Evolutionary conservation across 2,113 vertebrate genomes (phyloP), one percentile per base, ranked within the genome.

Genomic region (Stercorarius parasiticus): DNA sequence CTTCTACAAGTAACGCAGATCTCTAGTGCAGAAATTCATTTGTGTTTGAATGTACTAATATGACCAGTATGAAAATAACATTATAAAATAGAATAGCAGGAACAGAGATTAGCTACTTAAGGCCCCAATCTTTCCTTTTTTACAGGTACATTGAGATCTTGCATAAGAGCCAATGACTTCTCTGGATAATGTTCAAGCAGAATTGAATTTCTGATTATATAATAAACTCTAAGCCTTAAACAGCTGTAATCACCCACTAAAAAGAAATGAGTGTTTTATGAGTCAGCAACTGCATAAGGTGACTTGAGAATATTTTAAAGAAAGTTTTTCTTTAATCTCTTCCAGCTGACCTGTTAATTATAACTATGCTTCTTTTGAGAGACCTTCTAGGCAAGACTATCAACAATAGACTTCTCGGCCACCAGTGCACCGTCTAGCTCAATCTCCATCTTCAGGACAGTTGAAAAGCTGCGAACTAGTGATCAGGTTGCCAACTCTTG

Each of bases 51-150:
- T 56, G 27, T 83, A 67, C 56, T 93, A 29, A 29, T 0, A 30
- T 7, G 36, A 66, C 78, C 69, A 82, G 26, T 69, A 50, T 72
- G 80, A 95, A 96, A 97, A 88, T 74, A 96, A 95, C 42, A 66
- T 34, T 49, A 45, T 36, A 76, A 87, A 94, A 93, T 90, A 79
- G 90, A 97, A 76, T 65, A 96, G 43, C 74, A 89, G 79, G 81
- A 64, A 40, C 5, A 26, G 23, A 11, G 55, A 95, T 95, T 93
- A 96, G 74, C 82, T 92, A 40, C 85, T 91, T 76, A 59, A 81
- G 77, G 65, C 50, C 13, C 11, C 52, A 76, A 36, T 93, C 2
- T 78, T 97, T 88, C 21, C 32, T 53, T 88, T 72, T 77, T 34
- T 11, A 50, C 30, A 49, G 29, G 26, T 86, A 36, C 27, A 38